A percentile compares a stretch with the other conserved stretches of the same genome.
These are phyloP conservation scores for Azemiops feae DNA, from an alignment of 2,113 vertebrate genomes.

Conservation along the genomic window DNA sequence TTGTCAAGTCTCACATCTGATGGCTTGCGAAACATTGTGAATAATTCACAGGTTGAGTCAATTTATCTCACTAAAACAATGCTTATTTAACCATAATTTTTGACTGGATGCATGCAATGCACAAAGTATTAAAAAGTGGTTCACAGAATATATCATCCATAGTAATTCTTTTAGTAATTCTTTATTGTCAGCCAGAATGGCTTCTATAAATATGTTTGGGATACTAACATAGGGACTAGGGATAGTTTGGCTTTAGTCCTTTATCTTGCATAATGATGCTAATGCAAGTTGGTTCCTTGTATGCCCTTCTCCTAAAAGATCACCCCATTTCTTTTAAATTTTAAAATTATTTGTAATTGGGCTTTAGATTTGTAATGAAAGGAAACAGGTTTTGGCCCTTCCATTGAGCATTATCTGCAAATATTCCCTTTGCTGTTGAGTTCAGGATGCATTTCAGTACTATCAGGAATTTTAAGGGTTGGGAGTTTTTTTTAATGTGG, in stretches of 20 bases:
- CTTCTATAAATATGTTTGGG: not conserved
- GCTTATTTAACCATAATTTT: not conserved
- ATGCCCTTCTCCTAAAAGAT: not conserved
- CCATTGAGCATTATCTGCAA: not conserved
- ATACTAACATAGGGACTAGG: not conserved
- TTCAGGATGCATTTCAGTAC: constrained; percentile 2
- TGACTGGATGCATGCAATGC: not conserved
- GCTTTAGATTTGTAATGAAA: not conserved
- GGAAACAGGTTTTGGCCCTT: not conserved
- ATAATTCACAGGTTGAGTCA: not conserved
- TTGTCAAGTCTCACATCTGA: constrained; percentile 28
- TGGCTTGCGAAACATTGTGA: not conserved
- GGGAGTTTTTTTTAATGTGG: not conserved
- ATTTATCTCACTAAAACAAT: not conserved
- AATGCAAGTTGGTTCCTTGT: not conserved
- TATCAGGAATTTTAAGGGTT: not conserved
- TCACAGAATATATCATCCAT: not conserved
- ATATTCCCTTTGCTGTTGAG: not conserved
- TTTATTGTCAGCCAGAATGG: not conserved
- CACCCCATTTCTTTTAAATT: not conserved
- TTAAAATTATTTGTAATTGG: not conserved
- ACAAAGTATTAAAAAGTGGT: not conserved
- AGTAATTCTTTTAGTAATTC: not conserved
- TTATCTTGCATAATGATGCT: not conserved
- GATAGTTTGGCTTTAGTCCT: not conserved